Evolutionary conservation across 2,113 vertebrate species (phyloP).

Genomic region (Rynchops niger): DNA sequence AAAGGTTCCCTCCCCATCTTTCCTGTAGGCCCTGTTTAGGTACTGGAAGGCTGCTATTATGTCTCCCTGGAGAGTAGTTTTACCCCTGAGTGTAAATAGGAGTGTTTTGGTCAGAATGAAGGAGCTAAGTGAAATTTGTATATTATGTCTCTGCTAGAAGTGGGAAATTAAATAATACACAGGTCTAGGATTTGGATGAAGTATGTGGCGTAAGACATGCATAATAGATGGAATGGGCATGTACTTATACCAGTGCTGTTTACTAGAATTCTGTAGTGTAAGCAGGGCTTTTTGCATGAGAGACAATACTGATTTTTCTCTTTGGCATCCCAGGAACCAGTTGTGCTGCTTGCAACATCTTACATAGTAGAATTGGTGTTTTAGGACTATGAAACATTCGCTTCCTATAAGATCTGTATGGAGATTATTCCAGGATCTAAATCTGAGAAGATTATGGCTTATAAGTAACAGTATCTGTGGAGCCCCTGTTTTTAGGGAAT

Average conservation of each 20-base stretch:
- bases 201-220: background rate
- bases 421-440: background rate
- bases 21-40: too few relatives aligned
- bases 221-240: background rate
- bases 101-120: background rate
- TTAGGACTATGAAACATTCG: background rate
- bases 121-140: background rate
- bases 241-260: background rate
- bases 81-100: too few relatives aligned
- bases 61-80: too few relatives aligned
- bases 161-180: background rate
- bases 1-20: too few relatives aligned
- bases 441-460: background rate
- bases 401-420: background rate
- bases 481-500: background rate
- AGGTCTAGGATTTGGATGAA: background rate
- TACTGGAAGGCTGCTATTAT: too few relatives aligned
- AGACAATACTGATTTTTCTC: background rate
- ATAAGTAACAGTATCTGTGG: background rate
- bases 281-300: background rate
- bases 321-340: background rate
- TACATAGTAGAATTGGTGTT: background rate
- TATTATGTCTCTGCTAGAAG: background rate
- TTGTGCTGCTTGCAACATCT: background rate
- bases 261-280: background rate